A percentile compares a stretch with the other conserved stretches of the same genome.
Conservation (phyloP, 2,888 invertebrate species). For the Graphium colonna region DNA sequence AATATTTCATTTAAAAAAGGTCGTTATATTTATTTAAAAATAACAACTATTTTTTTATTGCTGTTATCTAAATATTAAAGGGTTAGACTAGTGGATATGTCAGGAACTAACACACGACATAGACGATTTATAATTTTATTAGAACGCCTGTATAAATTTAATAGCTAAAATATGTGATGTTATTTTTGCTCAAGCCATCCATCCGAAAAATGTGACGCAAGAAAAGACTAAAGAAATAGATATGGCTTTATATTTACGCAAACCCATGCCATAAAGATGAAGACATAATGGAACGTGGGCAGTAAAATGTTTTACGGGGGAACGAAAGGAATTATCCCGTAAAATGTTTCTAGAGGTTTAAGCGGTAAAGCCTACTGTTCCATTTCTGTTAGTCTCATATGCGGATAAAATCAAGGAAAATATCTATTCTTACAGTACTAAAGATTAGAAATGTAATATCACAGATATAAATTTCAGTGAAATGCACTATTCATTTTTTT, state of each 20-base stretch:
- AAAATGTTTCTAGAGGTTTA: background rate
- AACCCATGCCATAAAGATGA: constrained; percentile 13
- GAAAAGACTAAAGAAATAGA: background rate
- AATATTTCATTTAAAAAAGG: too few relatives aligned
- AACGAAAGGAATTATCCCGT: constrained; percentile 24
- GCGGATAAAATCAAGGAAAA: too few relatives aligned
- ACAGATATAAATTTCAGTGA: too few relatives aligned
- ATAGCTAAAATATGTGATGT: constrained; percentile 5
- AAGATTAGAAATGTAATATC: too few relatives aligned
- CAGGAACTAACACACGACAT: too few relatives aligned
- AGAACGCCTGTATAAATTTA: constrained; percentile 9
- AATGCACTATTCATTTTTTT: too few relatives aligned
- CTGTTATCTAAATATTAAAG: too few relatives aligned
- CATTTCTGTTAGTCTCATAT: too few relatives aligned
- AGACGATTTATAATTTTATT: background rate
- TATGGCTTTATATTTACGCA: constrained; percentile 17
- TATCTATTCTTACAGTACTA: too few relatives aligned
- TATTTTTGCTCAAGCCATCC: background rate
- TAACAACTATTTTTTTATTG: too few relatives aligned
- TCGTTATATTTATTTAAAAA: too few relatives aligned
- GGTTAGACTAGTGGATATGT: too few relatives aligned
- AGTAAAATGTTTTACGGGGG: constrained; percentile 32
- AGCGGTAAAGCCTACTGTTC: background rate
- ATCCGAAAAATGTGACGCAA: background rate
- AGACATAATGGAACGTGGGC: constrained; percentile 17